Evolutionary conservation across 2,888 invertebrate species (phyloP), one percentile per base, ranked within the genome.

Genomic region (Euphydryas editha): DNA sequence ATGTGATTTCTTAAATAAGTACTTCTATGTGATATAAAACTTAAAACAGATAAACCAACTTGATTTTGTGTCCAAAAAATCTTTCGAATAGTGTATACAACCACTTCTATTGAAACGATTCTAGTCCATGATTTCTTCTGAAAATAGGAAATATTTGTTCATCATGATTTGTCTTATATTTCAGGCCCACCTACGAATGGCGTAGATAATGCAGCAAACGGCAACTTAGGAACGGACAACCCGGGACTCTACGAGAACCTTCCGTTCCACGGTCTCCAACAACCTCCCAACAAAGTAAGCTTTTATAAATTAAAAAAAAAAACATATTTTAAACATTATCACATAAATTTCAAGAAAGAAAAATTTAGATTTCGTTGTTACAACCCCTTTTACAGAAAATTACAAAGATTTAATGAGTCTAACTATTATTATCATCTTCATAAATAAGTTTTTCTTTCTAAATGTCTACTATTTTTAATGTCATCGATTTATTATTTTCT

Each of bases 161-260:
- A 44, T 44, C 18, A 18, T 21, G 39, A n/a, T 1, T 59, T 55
- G 30, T 30, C 30, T n/a, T 21, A 15, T 10, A 58, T 47, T 54
- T 2, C 87, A 92, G 92, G 92, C 88, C 92, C 92, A 86, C 89
- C 92, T 90, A 83, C 90, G 85, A 92, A 92, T 92, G 92, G 92
- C 88, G 85, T 90, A 94, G 92, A 92, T 92, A 92, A 87, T 90
- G 87, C 88, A 70, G 83, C 87, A 72, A 94, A 95, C 95, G 95
- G 96, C 94, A 93, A 81, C 78, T 78, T 90, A 55, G 94, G 95
- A 86, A 95, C 95, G 92, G 97, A 97, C 88, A 95, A 96, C 87
- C 96, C 96, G 78, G 97, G 97, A 87, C 96, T 96, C 85, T 98
- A 98, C 94, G 98, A 98, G 93, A 98, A 98, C 93, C 95, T 98